Conservation (phyloP, 2,888 invertebrate species). For the Trissolcus japonicus region DNA sequence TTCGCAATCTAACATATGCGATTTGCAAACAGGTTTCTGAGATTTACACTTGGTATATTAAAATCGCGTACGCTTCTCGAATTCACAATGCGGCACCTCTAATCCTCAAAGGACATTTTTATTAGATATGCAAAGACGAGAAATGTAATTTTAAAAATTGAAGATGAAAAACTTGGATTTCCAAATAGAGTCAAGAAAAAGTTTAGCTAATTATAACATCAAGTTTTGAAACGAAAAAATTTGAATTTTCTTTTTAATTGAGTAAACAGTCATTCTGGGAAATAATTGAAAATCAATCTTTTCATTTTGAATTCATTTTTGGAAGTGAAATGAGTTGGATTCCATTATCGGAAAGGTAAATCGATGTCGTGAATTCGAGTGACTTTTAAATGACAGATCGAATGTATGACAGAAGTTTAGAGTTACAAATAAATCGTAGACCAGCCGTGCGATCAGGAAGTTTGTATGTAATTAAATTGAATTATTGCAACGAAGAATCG, state of each 20-base stretch:
- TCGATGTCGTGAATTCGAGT: slow-evolving; percentile 31
- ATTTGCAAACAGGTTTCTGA: slow-evolving; percentile 36
- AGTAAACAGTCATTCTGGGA: not conserved
- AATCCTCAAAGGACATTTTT: slow-evolving; percentile 23
- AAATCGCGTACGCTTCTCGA: slow-evolving; percentile 24
- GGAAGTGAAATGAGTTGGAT: slow-evolving; percentile 3
- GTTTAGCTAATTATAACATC: too few relatives aligned
- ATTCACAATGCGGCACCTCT: slow-evolving; percentile 15
- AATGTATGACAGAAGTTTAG: slow-evolving; percentile 53
- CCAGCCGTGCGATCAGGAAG: slow-evolving; percentile 54
- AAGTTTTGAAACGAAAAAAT: not conserved
- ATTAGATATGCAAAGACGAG: slow-evolving; percentile 7
- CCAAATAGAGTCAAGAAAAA: too few relatives aligned
- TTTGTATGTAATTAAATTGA: slow-evolving; percentile 56
- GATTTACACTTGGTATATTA: slow-evolving; percentile 49
- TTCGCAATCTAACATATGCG: slow-evolving; percentile 37
- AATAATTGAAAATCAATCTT: too few relatives aligned
- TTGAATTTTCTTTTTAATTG: not conserved
- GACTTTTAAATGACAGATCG: slow-evolving; percentile 33
- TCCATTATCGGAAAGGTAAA: slow-evolving; percentile 32
- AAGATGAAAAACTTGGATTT: too few relatives aligned
- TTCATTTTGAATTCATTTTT: not conserved
- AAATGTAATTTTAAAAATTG: not conserved
- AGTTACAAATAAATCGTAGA: slow-evolving; percentile 41
- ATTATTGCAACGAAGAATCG: slow-evolving; percentile 58